Conservation (phyloP, 1,140 invertebrate genomes). For the Caenorhabditis tropicalis region DNA sequence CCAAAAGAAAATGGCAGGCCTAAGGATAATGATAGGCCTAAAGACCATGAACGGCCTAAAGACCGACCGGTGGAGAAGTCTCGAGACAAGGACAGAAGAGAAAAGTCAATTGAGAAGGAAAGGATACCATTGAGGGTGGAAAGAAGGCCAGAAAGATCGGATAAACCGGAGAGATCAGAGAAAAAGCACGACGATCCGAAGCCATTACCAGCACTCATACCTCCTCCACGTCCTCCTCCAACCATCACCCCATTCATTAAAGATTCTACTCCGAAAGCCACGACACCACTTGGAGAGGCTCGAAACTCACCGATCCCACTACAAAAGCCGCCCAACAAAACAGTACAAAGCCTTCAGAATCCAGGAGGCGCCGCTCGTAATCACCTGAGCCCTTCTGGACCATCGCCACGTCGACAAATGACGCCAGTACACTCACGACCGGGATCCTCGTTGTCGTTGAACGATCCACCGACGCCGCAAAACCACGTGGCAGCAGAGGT, state of each 20-base stretch:
- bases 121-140: neutral
- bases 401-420: neutral
- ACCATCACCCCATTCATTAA: neutral
- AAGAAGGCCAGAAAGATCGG: neutral
- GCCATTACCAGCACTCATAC: neutral
- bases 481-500: neutral
- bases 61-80: too few relatives aligned
- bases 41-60: too few relatives aligned
- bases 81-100: too few relatives aligned
- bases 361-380: neutral
- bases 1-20: too few relatives aligned
- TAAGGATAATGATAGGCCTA: too few relatives aligned
- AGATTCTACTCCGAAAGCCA: neutral
- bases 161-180: neutral
- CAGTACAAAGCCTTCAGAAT: neutral
- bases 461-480: neutral
- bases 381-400: neutral
- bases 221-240: neutral
- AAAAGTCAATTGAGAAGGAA: neutral
- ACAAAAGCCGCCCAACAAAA: neutral
- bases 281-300: neutral
- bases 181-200: neutral
- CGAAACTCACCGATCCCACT: neutral
- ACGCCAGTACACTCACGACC: neutral
- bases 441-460: neutral